Base-by-base conservation (phyloP, 2,113 vertebrate genomes). In the Pungitius pungitius region DNA sequence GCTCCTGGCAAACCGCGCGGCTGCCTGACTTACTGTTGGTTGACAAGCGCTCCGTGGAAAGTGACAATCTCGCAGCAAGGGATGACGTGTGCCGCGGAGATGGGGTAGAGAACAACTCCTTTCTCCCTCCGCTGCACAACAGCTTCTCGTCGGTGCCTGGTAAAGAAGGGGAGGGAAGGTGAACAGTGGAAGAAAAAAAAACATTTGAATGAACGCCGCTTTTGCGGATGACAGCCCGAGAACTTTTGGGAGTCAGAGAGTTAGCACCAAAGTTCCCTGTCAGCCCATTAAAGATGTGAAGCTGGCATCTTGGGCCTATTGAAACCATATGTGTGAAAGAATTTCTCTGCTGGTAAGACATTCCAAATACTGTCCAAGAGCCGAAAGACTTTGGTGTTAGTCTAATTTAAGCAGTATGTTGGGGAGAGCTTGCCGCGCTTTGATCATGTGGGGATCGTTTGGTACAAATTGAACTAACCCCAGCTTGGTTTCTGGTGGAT, bases 401-500 rank as follows among this genome's bases (percentile, higher is more conserved):
- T 94, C 96, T 99, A 99, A 99, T 99, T 99, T 98, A 98, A 99
- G 97, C 97, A 98, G 96, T 95, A 98, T 99, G 98, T 97, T 96
- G 96, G 96, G 95, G 96, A 95, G 95, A 96, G 95, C 94, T 93
- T 78, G 94, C 94, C 88, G 89, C 92, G 93, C 97, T 99, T 99
- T 99, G 98, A 99, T 99, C 97, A 98, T 96, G 95, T 93, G 94
- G 95, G 95, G 96, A 98, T 97, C 95, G 95, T 96, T 99, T 96
- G 95, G 96, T 98, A 99, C 98, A 99, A 99, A 99, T 99, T 99
- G 98, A 99, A 99, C 95, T 96, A 97, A 98, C 95, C 96, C 96
- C 95, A 94, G 94, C 95, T 95, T 93, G 88, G 92, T 96, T 97
- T 96, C 96, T 96, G 94, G 95, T 94, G 96, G 96, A 98, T 98